Conservation (phyloP, 2,888 invertebrate genomes). For the Synanthedon vespiformis region DNA sequence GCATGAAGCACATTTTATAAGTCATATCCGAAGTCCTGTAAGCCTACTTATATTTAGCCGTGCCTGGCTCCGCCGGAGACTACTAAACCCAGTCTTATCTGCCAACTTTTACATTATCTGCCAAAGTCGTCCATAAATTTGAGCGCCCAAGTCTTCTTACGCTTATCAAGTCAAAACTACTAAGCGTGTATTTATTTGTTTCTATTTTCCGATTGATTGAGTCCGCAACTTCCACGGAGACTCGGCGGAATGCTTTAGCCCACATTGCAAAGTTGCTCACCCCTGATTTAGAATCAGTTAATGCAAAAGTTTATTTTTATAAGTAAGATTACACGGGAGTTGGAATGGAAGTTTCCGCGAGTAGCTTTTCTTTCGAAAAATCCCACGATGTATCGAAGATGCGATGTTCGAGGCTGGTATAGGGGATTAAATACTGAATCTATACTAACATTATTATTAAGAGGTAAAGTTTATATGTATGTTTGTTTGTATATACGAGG, state of each 20-base stretch:
- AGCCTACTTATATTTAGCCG: constrained; percentile 40
- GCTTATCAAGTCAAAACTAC: constrained; percentile 65
- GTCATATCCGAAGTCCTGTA: constrained; percentile 23
- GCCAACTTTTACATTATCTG: constrained; percentile 61
- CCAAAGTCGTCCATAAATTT: constrained; percentile 56
- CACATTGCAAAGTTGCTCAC: constrained; percentile 49
- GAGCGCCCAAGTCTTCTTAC: constrained; percentile 47
- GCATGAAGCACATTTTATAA: constrained; percentile 20
- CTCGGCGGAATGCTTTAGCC: constrained; percentile 36
- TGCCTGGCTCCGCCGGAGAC: constrained; percentile 27
- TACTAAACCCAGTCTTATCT: constrained; percentile 54
- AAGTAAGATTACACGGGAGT: constrained; percentile 70
- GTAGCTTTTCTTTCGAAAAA: constrained; percentile 59
- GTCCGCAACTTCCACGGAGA: constrained; percentile 42
- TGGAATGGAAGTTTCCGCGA: constrained; percentile 55
- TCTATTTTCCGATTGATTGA: constrained; percentile 64
- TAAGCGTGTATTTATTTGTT: constrained; percentile 64
- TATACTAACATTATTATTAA: too few species aligned
- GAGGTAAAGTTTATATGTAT: too few species aligned
- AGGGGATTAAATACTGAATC: constrained; percentile 58
- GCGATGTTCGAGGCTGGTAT: constrained; percentile 46
- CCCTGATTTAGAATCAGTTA: constrained; percentile 69
- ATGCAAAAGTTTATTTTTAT: constrained; percentile 73
- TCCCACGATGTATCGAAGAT: constrained; percentile 55
- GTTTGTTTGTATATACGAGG: too few species aligned